Evolutionary conservation across 2,113 vertebrate species (phyloP), one percentile per base, ranked within the genome.

Genomic region (Solea senegalensis): DNA sequence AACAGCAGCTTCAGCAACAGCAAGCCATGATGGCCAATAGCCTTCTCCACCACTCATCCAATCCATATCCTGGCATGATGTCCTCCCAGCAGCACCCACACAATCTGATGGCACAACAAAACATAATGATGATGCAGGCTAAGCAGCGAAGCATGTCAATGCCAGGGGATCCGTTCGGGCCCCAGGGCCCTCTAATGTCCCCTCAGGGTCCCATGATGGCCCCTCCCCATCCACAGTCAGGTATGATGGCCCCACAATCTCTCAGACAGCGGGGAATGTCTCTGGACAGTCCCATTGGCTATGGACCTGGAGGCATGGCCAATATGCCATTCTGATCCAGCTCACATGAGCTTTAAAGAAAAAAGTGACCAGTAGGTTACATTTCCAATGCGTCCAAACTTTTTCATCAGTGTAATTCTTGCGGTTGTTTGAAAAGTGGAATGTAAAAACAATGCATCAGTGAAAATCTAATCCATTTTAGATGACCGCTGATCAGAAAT

Each of bases 41-140:
- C 82, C 92, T 97, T 82, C 89, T 92, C 14, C 92, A 93, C 62
- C 93, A 92, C 61, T 84, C 91, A 1, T 81, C 92, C 40, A 90
- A 90, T 45, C 83, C 87, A 0, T 96, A 96, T 80, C 94, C 96
- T 34, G 94, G 95, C 74, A 95, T 97, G 92, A 95, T 98, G 93
- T 92, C 96, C 62, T 93, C 96, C 0, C 95, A 97, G 73, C 94
- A 94, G 79, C 95, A 97, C 68, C 81, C 85, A 59, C 93, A 94
- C 79, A 96, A 92, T 88, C 92, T 97, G 79, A 95, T 97, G 92
- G 91, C 95, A 73, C 97, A 98, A 93, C 97, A 98, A 88, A 97
- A 96, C 92, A 95, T 97, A 89, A 96, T 98, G 96, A 95, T 99
- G 93, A 97, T 99, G 95, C 96, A 96, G 91, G 95, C 95, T 65